Percentiles rank a stretch among this genome's conserved stretches.
phyloP scores from a whole-genome alignment of 2,797 vertebrate genomes.

The Myiotriccus ornatus region DNA sequence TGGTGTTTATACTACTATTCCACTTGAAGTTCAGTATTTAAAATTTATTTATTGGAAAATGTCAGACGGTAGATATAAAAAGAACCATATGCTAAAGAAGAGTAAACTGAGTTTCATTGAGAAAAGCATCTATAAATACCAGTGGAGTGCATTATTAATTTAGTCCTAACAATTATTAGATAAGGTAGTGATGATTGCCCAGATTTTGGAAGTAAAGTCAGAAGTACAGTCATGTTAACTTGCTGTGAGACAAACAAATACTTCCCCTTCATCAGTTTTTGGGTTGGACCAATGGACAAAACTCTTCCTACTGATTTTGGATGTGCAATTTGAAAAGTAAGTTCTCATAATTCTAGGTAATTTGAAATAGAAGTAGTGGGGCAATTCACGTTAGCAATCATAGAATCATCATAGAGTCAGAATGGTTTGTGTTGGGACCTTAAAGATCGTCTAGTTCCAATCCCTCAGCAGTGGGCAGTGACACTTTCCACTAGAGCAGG shows the following conservation, averaged over 20 bases:
- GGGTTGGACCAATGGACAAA: neutral
- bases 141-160: neutral
- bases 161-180: neutral
- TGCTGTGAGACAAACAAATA: neutral
- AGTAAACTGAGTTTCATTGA: neutral
- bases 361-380: neutral
- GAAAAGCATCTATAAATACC: neutral
- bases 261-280: neutral
- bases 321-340: neutral
- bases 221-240: neutral
- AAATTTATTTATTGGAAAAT: neutral
- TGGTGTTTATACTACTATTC: neutral
- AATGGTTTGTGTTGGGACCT: neutral
- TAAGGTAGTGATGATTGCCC: neutral
- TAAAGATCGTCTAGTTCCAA: neutral
- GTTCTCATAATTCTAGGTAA: neutral
- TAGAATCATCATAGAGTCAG: neutral
- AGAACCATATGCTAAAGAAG: neutral
- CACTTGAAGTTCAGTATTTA: neutral
- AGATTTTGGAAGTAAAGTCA: neutral
- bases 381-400: neutral
- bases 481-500: neutral
- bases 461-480: neutral
- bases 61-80: neutral
- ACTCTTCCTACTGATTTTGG: neutral